Evolutionary conservation across 2,888 invertebrate species (phyloP).

Genomic region (Drosophila phalerata): DNA sequence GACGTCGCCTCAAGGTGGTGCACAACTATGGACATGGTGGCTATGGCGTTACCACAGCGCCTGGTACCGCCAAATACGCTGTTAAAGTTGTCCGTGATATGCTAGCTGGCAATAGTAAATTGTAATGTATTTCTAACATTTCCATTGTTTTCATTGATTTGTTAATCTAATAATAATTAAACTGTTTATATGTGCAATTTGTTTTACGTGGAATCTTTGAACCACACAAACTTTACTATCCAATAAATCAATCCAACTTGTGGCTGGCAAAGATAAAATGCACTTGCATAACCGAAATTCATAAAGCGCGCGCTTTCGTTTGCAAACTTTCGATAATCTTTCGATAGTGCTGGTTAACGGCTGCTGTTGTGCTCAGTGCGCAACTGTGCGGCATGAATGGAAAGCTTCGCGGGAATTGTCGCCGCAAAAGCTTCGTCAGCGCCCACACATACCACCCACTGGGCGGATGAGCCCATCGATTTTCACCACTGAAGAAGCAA

Average conservation of each 20-base stretch:
- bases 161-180: constrained; percentile 42
- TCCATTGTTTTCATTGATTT: constrained; percentile 20
- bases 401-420: constrained; percentile 53
- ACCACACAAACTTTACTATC: constrained; percentile 16
- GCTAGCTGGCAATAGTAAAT: constrained; percentile 83
- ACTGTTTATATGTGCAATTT: constrained; percentile 42
- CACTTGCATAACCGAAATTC: not conserved
- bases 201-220: constrained; percentile 39
- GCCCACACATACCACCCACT: constrained; percentile 43
- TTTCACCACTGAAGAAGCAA: constrained; percentile 65
- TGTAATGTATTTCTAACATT: constrained; percentile 56
- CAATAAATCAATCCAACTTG: constrained; percentile 31
- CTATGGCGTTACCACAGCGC: constrained; percentile 95
- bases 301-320: constrained; percentile 8
- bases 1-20: constrained; percentile 88
- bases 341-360: constrained; percentile 15
- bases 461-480: constrained; percentile 58
- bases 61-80: constrained; percentile 93
- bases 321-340: constrained; percentile 37
- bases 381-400: constrained; percentile 63
- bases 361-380: constrained; percentile 14
- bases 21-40: constrained; percentile 99
- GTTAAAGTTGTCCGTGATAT: constrained; percentile 89
- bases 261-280: constrained; percentile 18
- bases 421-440: constrained; percentile 44